phyloP scores from a whole-genome alignment of 2,888 invertebrate genomes.

The Conomelus anceps region DNA sequence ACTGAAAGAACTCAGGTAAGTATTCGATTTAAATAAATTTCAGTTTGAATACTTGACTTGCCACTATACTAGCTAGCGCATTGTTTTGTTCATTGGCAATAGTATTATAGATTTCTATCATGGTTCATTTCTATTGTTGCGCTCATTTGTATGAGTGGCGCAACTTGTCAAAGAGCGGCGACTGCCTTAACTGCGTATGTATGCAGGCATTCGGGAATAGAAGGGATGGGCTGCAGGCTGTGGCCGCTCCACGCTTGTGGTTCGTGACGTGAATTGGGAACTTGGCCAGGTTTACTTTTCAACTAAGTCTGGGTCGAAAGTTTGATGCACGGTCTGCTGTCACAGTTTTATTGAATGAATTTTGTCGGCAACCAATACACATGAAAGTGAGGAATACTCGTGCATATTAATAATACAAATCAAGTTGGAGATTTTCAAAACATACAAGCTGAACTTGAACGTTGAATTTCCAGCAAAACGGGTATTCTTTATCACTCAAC shows the following conservation, averaged over 20 bases:
- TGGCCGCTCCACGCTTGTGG: not conserved
- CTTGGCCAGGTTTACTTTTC: not conserved
- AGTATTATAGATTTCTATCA: not conserved
- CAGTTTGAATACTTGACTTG: not conserved
- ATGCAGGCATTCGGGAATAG: slow-evolving; percentile 5
- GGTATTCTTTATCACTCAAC: not conserved
- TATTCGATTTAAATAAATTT: not conserved
- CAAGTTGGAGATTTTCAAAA: not conserved
- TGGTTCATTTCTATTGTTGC: not conserved
- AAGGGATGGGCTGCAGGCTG: slow-evolving; percentile 10
- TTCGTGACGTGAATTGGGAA: not conserved
- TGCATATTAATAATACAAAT: not conserved
- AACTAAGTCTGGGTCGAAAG: not conserved
- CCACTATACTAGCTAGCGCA: too few species aligned
- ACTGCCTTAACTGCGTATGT: not conserved
- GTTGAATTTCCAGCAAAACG: not conserved
- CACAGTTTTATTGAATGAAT: not conserved
- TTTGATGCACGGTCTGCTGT: not conserved
- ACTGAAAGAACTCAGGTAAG: not conserved
- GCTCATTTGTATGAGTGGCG: not conserved
- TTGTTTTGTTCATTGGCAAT: not conserved
- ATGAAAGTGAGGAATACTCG: not conserved
- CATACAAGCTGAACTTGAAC: not conserved
- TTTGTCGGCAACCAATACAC: not conserved
- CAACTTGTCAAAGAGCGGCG: not conserved